Conservation (phyloP, 2,797 vertebrate species). For the Hypotaenidia philippensis region DNA sequence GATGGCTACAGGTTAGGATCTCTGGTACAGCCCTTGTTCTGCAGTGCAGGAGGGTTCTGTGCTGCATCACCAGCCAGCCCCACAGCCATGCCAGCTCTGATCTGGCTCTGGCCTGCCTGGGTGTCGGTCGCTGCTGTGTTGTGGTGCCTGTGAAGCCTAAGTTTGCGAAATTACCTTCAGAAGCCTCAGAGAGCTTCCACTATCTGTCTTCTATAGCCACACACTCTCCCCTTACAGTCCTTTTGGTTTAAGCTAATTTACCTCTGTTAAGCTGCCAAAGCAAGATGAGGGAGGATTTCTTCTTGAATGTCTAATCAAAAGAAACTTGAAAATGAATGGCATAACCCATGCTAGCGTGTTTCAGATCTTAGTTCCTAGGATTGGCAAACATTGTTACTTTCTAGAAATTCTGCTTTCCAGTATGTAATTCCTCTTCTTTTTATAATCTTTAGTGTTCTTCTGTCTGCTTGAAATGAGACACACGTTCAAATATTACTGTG, state of each 20-base stretch:
- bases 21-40: background rate
- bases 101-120: background rate
- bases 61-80: background rate
- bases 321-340: background rate
- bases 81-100: background rate
- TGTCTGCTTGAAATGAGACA: conserved; percentile 25
- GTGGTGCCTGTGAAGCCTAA: conserved; percentile 5
- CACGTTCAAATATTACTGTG: background rate
- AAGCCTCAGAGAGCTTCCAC: background rate
- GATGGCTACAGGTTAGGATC: background rate
- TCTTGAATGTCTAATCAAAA: background rate
- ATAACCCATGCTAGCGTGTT: background rate
- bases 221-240: background rate
- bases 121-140: background rate
- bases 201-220: rapidly evolving
- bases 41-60: background rate
- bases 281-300: background rate
- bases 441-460: conserved; percentile 75
- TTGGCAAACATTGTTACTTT: background rate
- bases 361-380: background rate
- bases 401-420: background rate
- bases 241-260: background rate
- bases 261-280: background rate
- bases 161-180: background rate
- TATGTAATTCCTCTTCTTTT: conserved; percentile 17